Evolutionary conservation across 2,113 vertebrate species (phyloP).

Genomic region (Probosciger aterrimus): DNA sequence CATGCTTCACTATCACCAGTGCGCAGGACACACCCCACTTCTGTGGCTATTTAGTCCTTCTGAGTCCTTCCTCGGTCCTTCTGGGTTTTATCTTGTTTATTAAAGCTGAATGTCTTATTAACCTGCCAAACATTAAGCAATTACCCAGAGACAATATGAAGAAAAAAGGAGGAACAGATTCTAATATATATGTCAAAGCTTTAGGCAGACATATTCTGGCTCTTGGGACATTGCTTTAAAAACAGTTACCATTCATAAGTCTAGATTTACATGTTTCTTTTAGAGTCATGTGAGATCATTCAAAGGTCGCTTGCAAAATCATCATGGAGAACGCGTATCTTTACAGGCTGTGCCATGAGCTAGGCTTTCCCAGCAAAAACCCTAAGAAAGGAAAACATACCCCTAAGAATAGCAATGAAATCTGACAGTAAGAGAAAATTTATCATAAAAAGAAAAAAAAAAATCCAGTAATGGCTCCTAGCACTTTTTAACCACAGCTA

Average conservation of each 20-base stretch:
- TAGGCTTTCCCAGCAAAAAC: constrained; percentile 25
- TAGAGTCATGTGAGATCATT: neutral
- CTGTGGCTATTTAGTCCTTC: neutral
- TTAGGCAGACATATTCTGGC: neutral
- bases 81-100: neutral
- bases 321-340: neutral
- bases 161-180: neutral
- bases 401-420: constrained; percentile 47
- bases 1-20: neutral
- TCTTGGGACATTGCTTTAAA: neutral
- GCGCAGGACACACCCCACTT: neutral
- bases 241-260: constrained; percentile 22
- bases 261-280: neutral
- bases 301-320: constrained; percentile 49
- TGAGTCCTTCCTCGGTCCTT: neutral
- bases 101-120: neutral
- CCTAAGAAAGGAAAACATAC: constrained; percentile 17
- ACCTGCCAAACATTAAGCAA: neutral
- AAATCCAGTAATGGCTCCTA: constrained; percentile 57
- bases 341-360: neutral
- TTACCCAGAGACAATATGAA: neutral
- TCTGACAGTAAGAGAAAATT: constrained; percentile 53
- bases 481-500: constrained; percentile 65
- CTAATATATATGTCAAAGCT: constrained; percentile 3
- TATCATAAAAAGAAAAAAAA: constrained; percentile 35